phyloP scores from a whole-genome alignment of 2,888 invertebrate genomes.

The Xanthia togata region DNA sequence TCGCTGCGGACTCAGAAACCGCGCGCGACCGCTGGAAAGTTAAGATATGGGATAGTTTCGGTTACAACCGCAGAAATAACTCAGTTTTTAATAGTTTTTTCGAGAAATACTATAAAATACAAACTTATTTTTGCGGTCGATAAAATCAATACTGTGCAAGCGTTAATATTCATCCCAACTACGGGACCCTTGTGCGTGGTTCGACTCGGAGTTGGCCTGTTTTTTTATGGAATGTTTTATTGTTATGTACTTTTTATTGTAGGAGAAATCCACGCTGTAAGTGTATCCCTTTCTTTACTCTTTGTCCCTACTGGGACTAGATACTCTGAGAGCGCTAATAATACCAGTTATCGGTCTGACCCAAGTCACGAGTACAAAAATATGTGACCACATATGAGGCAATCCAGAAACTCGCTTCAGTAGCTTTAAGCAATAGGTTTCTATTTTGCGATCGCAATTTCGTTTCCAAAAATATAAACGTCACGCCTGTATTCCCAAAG shows the following conservation, averaged over 20 bases:
- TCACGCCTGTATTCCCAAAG: no score
- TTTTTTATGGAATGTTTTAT: no score
- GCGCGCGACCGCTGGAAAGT: no score
- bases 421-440: neutral
- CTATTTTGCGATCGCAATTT: neutral
- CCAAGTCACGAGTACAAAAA: slow-evolving; percentile 22
- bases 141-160: neutral
- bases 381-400: slow-evolving; percentile 8
- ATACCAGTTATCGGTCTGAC: slow-evolving; percentile 26
- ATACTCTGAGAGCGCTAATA: slow-evolving; percentile 4
- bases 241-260: neutral
- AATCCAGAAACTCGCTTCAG: neutral
- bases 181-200: neutral
- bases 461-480: neutral
- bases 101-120: neutral
- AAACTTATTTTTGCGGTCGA: neutral
- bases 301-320: neutral
- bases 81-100: neutral
- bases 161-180: neutral
- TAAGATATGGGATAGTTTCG: no score
- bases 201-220: neutral
- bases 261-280: neutral
- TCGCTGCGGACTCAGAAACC: no score
- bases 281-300: neutral
- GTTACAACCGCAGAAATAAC: no score